Base-by-base conservation (phyloP, 2,797 vertebrate genomes). In the Anguilla marmorata region DNA sequence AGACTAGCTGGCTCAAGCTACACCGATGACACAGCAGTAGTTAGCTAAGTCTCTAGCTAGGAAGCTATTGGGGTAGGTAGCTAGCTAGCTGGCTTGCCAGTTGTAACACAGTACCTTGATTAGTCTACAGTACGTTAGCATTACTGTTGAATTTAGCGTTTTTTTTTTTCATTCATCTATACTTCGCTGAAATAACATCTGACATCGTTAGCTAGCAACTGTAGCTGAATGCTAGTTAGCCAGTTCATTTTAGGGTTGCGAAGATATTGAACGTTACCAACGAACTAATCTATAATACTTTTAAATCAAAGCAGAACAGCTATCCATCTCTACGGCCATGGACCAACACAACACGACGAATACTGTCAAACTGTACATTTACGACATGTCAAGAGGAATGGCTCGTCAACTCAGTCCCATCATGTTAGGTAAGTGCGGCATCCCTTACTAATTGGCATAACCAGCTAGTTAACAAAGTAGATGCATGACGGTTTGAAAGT, bases 321-420 rank as follows among this genome's bases (percentile, higher is more conserved):
- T 27, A 30, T 72, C n/a, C 4, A 72, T 30, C 9, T 72, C 66
- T 72, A n/a, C 16, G 45, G 6, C 69, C 11, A 96, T 96, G 95
- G 94, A 94, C 2, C 91, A 93, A 66, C 85, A 63, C 0, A 86
- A 48, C 27, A 74, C 89, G 0, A 87, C 85, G 30, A 92, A 96
- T 88, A 93, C 96, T 0, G 98, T 98, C 90, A 96, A 97, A 91
- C 96, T 98, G 45, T 98, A 97, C 90, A 94, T 98, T 87, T 98
- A 98, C 94, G 98, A 98, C 93, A 91, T 98, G 90, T 98, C 98
- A 89, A 97, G 94, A 93, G 98, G 98, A 91, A 96, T 98, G 96
- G 98, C 97, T 82, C 96, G 97, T 54, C 96, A 97, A 91, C 95
- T 98, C 86, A 98, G 98, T 91, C 95, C 96, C 85, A 89, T 96